Percentiles rank a stretch among this genome's conserved stretches.
phyloP scores from a whole-genome alignment of 2,888 invertebrate genomes.

The Trachelus tabidus region DNA sequence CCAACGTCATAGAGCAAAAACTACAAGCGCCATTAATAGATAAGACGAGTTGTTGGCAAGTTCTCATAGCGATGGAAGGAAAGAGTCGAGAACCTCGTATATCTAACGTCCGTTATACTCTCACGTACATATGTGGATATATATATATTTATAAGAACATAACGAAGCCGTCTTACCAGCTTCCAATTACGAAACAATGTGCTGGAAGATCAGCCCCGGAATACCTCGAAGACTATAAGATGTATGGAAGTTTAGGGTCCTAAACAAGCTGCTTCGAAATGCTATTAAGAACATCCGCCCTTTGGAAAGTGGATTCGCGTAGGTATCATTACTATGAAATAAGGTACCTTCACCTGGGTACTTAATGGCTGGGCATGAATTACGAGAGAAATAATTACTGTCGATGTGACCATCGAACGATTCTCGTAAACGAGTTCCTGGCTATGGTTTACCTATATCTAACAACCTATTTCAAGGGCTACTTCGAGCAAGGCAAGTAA shows the following conservation, averaged over 20 bases:
- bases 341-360: background rate
- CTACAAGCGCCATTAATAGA: background rate
- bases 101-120: background rate
- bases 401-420: background rate
- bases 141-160: background rate
- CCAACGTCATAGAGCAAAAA: background rate
- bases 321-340: background rate
- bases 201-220: background rate
- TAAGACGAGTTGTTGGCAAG: background rate
- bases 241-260: background rate
- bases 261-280: background rate
- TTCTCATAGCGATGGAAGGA: background rate
- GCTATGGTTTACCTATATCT: background rate
- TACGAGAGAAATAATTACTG: background rate
- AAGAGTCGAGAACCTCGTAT: background rate
- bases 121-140: background rate
- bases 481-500: background rate
- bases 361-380: background rate
- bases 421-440: background rate
- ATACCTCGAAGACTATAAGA: background rate
- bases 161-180: background rate
- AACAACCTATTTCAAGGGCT: background rate
- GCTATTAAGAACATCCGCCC: background rate
- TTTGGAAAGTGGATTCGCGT: background rate
- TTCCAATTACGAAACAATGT: background rate